Evolutionary conservation across 2,797 vertebrate genomes (phyloP).

Genomic region (Muscicapa striata): DNA sequence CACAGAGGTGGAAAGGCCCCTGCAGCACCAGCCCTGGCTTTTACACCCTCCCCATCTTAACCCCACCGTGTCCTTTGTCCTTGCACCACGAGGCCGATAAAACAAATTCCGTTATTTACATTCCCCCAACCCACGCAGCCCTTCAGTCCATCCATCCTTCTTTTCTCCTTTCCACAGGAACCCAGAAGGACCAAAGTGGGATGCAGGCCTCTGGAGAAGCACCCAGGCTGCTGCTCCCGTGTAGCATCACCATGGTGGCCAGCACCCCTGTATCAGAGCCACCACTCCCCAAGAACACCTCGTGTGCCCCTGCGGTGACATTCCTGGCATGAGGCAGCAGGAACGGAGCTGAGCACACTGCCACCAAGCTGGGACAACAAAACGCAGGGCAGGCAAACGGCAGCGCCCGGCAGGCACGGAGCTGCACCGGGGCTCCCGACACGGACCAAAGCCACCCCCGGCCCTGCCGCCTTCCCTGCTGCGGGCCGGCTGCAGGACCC

Average conservation of each 20-base stretch:
- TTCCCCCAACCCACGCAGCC: not conserved
- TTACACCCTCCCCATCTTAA: not conserved
- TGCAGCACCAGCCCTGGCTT: not conserved
- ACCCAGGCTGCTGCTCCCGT: not conserved
- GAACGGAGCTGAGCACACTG: not conserved
- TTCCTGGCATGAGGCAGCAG: fast-evolving
- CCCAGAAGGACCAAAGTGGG: not conserved
- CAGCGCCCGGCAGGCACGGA: fast-evolving
- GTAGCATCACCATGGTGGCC: not conserved
- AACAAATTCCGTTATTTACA: not conserved
- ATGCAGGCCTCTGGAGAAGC: not conserved
- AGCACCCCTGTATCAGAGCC: fast-evolving
- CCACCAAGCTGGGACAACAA: not conserved
- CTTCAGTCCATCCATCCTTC: too few relatives aligned
- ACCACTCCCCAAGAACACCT: too few relatives aligned
- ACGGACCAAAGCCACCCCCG: fast-evolving
- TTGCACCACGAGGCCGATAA: fast-evolving
- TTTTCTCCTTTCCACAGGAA: not conserved
- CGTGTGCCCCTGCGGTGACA: not conserved
- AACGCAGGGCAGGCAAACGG: not conserved
- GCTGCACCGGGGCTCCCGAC: fast-evolving
- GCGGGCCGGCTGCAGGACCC: not conserved
- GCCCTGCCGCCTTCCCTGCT: not conserved
- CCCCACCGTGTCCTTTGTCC: not conserved
- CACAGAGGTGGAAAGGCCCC: not conserved